Evolutionary conservation across 2,113 vertebrate species (phyloP), one percentile per base, ranked within the genome.

Genomic region (Paradisaea rubra): DNA sequence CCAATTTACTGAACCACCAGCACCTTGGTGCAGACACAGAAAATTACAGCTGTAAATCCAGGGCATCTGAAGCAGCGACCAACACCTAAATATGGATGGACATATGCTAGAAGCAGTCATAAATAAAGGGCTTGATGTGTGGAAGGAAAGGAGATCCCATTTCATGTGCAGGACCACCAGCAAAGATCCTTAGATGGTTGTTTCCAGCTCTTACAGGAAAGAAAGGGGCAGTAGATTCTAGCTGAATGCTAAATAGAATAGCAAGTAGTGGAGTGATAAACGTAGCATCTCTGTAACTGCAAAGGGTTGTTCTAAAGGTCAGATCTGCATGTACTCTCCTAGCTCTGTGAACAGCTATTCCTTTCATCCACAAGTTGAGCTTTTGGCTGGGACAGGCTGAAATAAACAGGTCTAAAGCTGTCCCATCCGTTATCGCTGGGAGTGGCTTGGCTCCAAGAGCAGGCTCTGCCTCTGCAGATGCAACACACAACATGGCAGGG

Each of bases 271-370:
- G 41, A 64, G 45, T n/a, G 77, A 77, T 89, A 86, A 76, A 93
- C 28, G 56, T 47, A 72, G 69, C 63, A 50, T 91, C 88, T 86
- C 88, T 6, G 0, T 86, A 76, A 52, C 42, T 35, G 54, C 71
- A 69, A 79, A 82, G 87, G 78, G 74, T 88, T 87, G 53, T 87
- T 92, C 54, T 69, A 86, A 88, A 94, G 88, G 86, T 89, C 93
- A 86, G 94, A 37, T 76, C 89, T 85, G 70, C 63, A 35, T 73
- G 71, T 95, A 47, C 89, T 74, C 86, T 87, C 49, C 86, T 25
- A 42, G 66, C 80, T 90, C 69, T 76, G 50, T 50, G 80, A 88
- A 79, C 22, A 94, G 73, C 78, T 64, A 24, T 66, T 79, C 76
- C 89, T 78, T 78, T 92, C 81, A 79, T 70, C 86, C 70, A 24